Base-by-base conservation (phyloP, 1,140 invertebrate species). In the Bombus breviceps region DNA sequence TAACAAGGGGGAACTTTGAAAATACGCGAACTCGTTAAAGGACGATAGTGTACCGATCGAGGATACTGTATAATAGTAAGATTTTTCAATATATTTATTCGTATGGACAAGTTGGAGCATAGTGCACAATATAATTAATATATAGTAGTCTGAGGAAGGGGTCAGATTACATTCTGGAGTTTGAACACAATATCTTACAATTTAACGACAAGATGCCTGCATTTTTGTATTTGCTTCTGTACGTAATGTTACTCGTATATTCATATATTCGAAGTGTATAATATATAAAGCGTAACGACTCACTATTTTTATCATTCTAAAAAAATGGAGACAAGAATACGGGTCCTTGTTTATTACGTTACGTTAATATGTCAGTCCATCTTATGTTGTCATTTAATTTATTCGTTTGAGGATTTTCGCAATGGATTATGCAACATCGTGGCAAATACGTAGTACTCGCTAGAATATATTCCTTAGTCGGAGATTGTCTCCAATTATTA, bases 121-220 rank as follows among this genome's bases (percentile, higher is more conserved):
- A 80, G 78, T 80, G 78, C 78, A 80, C 78, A 80, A 79, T 79
- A 79, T 80, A 80, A 93, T 94, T 93, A 92, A 92, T 93, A 92
- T 95, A 94, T 94, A 93, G 88, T 94, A 94, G 93, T 93, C 91
- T 93, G 92, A 93, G 93, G 92, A 93, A 92, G 93, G 93, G 91
- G 87, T 94, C 94, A 93, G 93, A 94, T 92, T 94, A 94, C 93
- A 94, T 94, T 94, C 93, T 93, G 93, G 93, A 94, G 90, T 92
- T 94, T 94, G 93, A 94, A 94, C 94, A 94, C 94, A 94, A 94
- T 94, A 94, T 94, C 93, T 94, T 94, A 94, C 94, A 94, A 93
- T 94, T 94, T 94, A 94, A 94, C 93, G 93, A 94, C 94, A 92
- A 94, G 92, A 94, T 94, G 93, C 93, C 93, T 94, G 94, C 93